phyloP scores from a whole-genome alignment of 2,888 invertebrate genomes.

The Agriopis marginaria region DNA sequence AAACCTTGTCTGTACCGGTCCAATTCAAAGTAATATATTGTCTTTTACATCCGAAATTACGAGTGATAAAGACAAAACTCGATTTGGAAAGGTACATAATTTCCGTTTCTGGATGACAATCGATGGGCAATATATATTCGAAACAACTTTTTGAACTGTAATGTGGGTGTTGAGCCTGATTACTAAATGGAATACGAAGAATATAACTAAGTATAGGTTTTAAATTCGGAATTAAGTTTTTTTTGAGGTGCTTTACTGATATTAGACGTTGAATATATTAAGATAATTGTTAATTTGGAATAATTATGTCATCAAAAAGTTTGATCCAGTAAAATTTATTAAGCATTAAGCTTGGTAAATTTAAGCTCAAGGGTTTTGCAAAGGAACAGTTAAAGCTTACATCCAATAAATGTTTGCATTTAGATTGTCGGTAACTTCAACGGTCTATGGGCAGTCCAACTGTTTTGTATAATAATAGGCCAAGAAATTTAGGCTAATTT shows the following conservation, averaged over 20 bases:
- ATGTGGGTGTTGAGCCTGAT: constrained; percentile 38
- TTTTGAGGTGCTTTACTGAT: background rate
- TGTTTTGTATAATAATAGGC: too few species aligned
- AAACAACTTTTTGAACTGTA: constrained; percentile 33
- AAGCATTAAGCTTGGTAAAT: background rate
- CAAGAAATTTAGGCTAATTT: too few species aligned
- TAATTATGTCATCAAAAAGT: constrained; percentile 1
- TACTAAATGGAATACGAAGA: constrained; percentile 30
- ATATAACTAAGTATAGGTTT: constrained; percentile 7
- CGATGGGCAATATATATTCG: constrained; percentile 44
- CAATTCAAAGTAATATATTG: constrained; percentile 45
- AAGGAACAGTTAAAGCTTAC: too few species aligned
- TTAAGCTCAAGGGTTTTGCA: too few species aligned
- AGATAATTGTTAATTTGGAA: background rate
- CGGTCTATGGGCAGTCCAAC: too few species aligned
- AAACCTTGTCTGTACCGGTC: constrained; percentile 39
- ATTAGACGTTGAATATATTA: background rate
- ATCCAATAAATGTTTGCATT: too few species aligned
- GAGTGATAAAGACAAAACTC: constrained; percentile 50
- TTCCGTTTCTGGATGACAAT: constrained; percentile 52
- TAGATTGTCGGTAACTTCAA: too few species aligned
- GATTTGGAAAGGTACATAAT: constrained; percentile 52
- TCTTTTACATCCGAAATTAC: constrained; percentile 50
- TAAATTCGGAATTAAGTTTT: background rate
- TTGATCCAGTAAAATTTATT: too few species aligned